Evolutionary conservation across 2,797 vertebrate genomes (phyloP).

Genomic region (Anguilla anguilla): DNA sequence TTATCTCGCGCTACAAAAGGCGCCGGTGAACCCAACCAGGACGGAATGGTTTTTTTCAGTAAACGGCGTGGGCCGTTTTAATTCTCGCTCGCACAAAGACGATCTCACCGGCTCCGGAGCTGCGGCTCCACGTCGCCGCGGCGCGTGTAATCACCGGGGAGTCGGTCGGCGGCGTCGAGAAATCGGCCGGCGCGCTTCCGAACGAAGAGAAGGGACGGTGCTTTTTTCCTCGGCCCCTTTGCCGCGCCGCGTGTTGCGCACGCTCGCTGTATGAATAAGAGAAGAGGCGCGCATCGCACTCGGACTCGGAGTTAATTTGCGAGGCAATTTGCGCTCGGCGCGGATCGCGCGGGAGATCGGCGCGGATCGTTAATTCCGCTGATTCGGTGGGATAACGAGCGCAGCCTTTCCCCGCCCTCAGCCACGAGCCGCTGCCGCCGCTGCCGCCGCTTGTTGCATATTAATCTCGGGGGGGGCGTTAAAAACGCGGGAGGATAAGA

Average conservation of each 20-base stretch:
- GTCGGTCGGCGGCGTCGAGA: background rate
- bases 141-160: background rate
- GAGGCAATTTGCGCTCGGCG: constrained; percentile 34
- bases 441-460: constrained; percentile 37
- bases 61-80: background rate
- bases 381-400: constrained; percentile 62
- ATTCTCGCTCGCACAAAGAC: background rate
- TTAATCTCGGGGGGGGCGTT: constrained; percentile 28
- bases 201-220: background rate
- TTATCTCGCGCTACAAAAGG: background rate
- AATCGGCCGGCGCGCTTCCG: background rate
- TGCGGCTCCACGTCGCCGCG: background rate
- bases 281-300: constrained; percentile 31
- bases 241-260: constrained; percentile 7
- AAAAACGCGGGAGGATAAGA: background rate
- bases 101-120: background rate
- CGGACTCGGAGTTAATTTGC: constrained; percentile 35
- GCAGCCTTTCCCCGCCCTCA: constrained; percentile 43
- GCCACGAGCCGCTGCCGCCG: constrained; percentile 19
- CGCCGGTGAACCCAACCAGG: background rate
- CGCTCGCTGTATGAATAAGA: constrained; percentile 11
- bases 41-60: background rate
- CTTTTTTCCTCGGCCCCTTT: background rate
- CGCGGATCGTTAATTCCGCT: constrained; percentile 59
- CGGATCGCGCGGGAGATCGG: constrained; percentile 22